phyloP scores from a whole-genome alignment of 2,888 invertebrate genomes.

The Actias luna region DNA sequence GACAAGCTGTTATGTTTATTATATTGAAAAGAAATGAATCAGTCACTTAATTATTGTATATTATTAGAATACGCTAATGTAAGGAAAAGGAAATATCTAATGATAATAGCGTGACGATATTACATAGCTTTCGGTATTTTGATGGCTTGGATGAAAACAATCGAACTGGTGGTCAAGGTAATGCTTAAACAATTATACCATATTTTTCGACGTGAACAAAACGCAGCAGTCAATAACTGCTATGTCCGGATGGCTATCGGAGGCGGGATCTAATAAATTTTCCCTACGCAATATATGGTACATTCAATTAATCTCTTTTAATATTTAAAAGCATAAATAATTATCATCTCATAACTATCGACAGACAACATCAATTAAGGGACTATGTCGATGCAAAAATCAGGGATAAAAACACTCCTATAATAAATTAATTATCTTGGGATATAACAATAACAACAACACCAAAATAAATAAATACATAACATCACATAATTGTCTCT shows the following conservation, averaged over 20 bases:
- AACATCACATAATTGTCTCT: constrained; percentile 71
- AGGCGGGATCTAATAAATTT: constrained; percentile 73
- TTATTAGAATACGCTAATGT: constrained; percentile 46
- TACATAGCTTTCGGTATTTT: constrained; percentile 51
- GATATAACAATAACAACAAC: constrained; percentile 68
- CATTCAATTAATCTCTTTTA: constrained; percentile 45
- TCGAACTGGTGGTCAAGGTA: constrained; percentile 25
- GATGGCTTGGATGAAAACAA: constrained; percentile 44
- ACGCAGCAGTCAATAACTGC: constrained; percentile 66
- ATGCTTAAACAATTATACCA: constrained; percentile 49
- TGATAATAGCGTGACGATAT: constrained; percentile 52
- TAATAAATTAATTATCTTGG: constrained; percentile 60
- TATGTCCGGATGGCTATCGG: constrained; percentile 69
- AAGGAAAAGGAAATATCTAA: constrained; percentile 49
- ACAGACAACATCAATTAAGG: constrained; percentile 78
- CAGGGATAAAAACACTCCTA: constrained; percentile 73
- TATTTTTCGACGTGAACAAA: constrained; percentile 59
- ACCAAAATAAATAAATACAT: constrained; percentile 68
- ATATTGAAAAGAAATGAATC: constrained; percentile 46
- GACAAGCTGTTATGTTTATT: constrained; percentile 59
- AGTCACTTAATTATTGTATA: constrained; percentile 45
- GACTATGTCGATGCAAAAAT: constrained; percentile 76
- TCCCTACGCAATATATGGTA: constrained; percentile 67
- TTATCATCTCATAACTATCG: constrained; percentile 61
- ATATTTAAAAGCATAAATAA: constrained; percentile 58